phyloP scores from a whole-genome alignment of 2,797 vertebrate genomes.

The Hozukius guyotensis region DNA sequence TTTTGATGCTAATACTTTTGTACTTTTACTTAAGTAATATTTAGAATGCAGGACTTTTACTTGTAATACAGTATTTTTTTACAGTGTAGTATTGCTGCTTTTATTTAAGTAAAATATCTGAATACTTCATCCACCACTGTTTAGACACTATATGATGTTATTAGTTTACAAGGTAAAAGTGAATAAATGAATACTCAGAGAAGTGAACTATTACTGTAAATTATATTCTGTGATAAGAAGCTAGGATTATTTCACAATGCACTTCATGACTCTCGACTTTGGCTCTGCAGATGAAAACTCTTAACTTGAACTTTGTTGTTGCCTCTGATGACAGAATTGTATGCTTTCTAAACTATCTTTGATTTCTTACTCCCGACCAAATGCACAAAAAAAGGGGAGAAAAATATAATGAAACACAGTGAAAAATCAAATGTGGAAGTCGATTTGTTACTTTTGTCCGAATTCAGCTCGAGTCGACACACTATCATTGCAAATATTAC shows the following conservation, averaged over 20 bases:
- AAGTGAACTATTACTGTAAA: background rate
- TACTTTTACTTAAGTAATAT: background rate
- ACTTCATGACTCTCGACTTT: too few species aligned
- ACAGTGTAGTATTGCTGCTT: background rate
- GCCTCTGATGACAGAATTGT: background rate
- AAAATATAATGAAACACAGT: background rate
- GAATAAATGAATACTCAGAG: background rate
- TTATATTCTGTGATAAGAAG: background rate
- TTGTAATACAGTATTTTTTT: background rate
- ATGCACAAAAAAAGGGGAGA: background rate
- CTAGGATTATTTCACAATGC: too few species aligned
- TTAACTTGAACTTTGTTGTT: background rate
- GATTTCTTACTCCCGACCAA: background rate
- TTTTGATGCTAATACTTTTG: background rate
- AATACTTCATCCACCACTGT: background rate
- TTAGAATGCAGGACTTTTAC: background rate
- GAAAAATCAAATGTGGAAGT: background rate
- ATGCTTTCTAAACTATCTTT: background rate
- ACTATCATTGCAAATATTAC: constrained; percentile 49
- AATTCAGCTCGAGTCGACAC: constrained; percentile 3
- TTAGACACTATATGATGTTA: background rate
- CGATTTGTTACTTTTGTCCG: background rate
- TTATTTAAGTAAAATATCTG: background rate
- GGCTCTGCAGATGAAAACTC: background rate
- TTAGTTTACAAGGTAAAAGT: too few species aligned